phyloP scores from a whole-genome alignment of 2,113 vertebrate species.

The Coturnix japonica region DNA sequence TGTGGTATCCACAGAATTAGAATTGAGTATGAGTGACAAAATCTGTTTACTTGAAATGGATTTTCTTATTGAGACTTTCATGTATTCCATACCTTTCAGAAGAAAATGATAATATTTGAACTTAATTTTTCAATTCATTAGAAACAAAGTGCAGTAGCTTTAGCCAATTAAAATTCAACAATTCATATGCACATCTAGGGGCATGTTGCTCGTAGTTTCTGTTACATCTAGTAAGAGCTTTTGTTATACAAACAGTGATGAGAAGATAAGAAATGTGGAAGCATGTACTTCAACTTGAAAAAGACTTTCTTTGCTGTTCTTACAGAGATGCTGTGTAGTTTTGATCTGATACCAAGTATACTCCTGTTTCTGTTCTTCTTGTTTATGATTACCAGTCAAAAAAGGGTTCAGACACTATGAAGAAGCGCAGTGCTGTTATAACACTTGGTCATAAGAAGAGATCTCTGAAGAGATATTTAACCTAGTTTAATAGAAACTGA shows the following conservation, averaged over 20 bases:
- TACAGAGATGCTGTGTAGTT: neutral
- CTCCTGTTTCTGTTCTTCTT: neutral
- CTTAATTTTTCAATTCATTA: neutral
- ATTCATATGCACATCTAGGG: neutral
- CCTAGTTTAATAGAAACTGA: neutral
- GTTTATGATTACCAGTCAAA: neutral
- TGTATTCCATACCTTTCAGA: neutral
- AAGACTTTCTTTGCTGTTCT: neutral
- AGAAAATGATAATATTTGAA: neutral
- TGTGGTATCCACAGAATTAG: neutral
- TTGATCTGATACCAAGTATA: neutral
- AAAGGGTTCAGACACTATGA: neutral
- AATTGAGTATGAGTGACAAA: neutral
- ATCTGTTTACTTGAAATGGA: neutral
- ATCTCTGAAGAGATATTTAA: neutral
- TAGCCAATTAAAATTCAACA: neutral
- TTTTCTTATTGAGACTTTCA: neutral
- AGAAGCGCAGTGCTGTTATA: neutral
- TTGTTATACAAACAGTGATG: neutral
- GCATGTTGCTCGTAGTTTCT: neutral
- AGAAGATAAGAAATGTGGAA: neutral
- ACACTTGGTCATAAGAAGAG: neutral
- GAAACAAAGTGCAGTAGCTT: neutral
- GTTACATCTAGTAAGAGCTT: neutral
- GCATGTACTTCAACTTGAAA: neutral